Evolutionary conservation across 2,888 invertebrate species (phyloP).

Genomic region (Phrixothrix hirtus): DNA sequence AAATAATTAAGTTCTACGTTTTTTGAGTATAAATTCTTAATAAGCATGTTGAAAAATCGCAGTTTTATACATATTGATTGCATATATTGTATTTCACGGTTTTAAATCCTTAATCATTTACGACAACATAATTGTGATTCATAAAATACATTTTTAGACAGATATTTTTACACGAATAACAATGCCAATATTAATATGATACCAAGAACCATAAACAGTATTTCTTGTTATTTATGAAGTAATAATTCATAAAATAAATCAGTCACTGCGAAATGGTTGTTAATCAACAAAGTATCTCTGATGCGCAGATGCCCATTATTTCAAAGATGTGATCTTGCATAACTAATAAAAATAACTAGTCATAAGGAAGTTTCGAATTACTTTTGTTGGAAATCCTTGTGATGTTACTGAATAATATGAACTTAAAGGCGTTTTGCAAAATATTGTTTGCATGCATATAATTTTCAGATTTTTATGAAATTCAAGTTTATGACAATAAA

Average conservation of each 20-base stretch:
- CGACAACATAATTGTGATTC: too few relatives aligned
- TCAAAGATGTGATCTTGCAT: conserved; percentile 30
- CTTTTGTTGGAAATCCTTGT: conserved; percentile 18
- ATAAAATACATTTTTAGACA: conserved; percentile 14
- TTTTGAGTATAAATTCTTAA: too few relatives aligned
- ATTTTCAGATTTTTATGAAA: neutral
- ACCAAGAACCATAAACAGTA: conserved; percentile 44
- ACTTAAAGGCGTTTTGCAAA: neutral
- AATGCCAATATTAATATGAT: conserved; percentile 19
- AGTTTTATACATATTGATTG: too few relatives aligned
- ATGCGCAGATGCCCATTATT: conserved; percentile 40
- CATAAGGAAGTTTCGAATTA: conserved; percentile 44
- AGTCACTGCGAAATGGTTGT: conserved; percentile 48
- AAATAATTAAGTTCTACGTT: too few relatives aligned
- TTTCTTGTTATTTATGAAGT: conserved; percentile 48
- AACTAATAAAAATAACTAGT: conserved; percentile 43
- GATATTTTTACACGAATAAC: conserved; percentile 21
- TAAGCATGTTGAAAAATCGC: too few relatives aligned
- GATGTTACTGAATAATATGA: conserved; percentile 7
- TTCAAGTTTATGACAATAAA: neutral
- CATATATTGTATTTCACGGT: too few relatives aligned
- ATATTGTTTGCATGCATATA: neutral
- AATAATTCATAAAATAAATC: conserved; percentile 52
- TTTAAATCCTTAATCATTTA: too few relatives aligned
- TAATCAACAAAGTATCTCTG: conserved; percentile 54